These are phyloP conservation scores for Ivindomyrus marchei DNA, from an alignment of 2,113 vertebrate species.

Conservation along the genomic window DNA sequence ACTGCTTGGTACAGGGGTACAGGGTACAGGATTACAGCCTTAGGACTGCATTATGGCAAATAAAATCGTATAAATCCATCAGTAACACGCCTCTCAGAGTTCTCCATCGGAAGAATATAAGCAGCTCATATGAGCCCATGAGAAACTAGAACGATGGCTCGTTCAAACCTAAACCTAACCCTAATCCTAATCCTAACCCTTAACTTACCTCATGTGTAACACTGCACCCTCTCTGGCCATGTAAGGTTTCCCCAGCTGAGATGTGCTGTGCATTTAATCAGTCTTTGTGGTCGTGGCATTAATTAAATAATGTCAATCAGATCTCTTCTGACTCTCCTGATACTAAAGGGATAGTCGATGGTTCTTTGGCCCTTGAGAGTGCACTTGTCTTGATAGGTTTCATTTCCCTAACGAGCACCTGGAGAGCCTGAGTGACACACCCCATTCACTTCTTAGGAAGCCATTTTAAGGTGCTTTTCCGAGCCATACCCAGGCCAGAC, in stretches of 20 bases:
- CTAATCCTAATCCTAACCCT: not conserved
- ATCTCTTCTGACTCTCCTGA: not conserved
- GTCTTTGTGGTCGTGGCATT: not conserved
- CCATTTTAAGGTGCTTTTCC: not conserved
- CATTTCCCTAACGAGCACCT: not conserved
- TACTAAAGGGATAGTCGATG: not conserved
- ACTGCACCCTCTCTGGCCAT: not conserved
- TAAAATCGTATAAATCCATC: not conserved
- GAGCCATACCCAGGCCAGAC: not conserved
- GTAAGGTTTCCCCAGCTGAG: not conserved
- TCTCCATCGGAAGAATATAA: not conserved
- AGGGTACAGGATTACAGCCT: not conserved
- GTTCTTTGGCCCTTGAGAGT: not conserved
- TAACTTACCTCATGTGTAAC: not conserved
- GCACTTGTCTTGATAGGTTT: not conserved
- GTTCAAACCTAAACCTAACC: not conserved
- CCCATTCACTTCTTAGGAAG: not conserved
- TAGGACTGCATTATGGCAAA: not conserved
- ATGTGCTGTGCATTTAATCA: not conserved
- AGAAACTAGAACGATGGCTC: not conserved
- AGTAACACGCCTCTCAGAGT: not conserved
- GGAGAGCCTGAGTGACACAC: not conserved
- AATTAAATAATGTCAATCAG: not conserved
- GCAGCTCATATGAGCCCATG: not conserved
- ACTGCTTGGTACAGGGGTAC: not conserved